Evolutionary conservation across 2,113 vertebrate species (phyloP).

Genomic region (Macaca nemestrina): DNA sequence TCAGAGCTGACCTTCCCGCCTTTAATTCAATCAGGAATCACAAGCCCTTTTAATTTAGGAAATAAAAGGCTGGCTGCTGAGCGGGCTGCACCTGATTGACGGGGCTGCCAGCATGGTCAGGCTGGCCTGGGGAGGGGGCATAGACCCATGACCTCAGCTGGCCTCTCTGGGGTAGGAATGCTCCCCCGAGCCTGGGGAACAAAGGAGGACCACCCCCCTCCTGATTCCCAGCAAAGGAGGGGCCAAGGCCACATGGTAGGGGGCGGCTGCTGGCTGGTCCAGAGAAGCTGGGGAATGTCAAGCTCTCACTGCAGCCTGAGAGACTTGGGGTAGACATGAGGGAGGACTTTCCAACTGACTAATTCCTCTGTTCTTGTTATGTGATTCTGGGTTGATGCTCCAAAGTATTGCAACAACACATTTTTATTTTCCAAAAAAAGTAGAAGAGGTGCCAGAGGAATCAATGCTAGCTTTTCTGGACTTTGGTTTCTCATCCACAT

Average conservation of each 20-base stretch:
- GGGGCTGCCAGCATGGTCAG: conserved; percentile 13
- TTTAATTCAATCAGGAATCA: conserved; percentile 78
- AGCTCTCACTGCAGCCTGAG: background rate
- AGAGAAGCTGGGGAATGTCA: conserved; percentile 53
- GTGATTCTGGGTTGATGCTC: background rate
- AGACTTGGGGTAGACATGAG: conserved; percentile 10
- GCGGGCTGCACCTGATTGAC: conserved; percentile 67
- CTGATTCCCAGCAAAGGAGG: background rate
- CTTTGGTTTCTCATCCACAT: background rate
- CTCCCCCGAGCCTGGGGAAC: conserved; percentile 22
- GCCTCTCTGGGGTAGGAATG: background rate
- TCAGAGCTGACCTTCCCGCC: conserved; percentile 64
- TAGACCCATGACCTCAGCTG: conserved; percentile 57
- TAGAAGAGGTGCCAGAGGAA: background rate
- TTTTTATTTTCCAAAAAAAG: background rate
- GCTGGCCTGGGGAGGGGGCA: conserved; percentile 42
- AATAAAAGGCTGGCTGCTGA: conserved; percentile 74
- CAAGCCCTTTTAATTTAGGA: conserved; percentile 80
- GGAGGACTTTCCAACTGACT: conserved; percentile 27
- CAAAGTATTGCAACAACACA: background rate
- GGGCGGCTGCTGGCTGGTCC: background rate
- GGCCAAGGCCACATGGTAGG: background rate
- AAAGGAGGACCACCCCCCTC: conserved; percentile 32
- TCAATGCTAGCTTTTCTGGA: background rate
- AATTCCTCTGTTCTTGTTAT: background rate